A percentile compares a stretch with the other conserved stretches of the same genome.
These are phyloP conservation scores for Palythoa heliodiscus DNA, from an alignment of 92 coral and sea anemone species.

Conservation along the genomic window DNA sequence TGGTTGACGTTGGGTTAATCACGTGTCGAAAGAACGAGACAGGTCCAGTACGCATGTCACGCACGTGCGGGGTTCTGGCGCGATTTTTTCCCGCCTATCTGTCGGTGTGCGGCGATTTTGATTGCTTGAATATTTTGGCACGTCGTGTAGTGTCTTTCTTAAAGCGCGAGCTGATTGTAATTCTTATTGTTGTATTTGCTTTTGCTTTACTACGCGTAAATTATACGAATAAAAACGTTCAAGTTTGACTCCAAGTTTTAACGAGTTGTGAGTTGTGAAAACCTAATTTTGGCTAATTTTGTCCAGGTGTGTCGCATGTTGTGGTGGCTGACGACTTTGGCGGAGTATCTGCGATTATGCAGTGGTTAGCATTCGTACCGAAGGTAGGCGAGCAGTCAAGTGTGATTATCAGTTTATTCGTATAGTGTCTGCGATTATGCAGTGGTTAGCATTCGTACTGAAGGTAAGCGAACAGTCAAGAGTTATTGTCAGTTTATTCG, in stretches of 20 bases:
- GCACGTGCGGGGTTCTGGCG: no score
- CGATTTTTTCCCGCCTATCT: no score
- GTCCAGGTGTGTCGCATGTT: conserved; percentile 83
- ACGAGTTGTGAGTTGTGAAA: neutral
- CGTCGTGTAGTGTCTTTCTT: no score
- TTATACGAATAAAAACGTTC: neutral
- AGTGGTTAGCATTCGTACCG: conserved; percentile 94
- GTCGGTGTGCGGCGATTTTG: no score
- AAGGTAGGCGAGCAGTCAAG: conserved; percentile 55
- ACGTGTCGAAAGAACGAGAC: no score
- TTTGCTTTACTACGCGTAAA: neutral
- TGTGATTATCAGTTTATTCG: neutral
- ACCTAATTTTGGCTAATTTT: neutral
- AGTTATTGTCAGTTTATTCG: neutral
- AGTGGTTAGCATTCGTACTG: conserved; percentile 93
- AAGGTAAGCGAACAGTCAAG: conserved; percentile 55
- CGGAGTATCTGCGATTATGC: conserved; percentile 87
- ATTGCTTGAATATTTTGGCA: no score
- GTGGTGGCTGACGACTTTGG: conserved; percentile 95
- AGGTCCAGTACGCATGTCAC: neutral
- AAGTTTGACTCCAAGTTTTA: neutral
- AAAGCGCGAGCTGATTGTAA: no score
- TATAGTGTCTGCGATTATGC: conserved; percentile 74
- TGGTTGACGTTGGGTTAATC: neutral
- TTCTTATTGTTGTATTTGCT: no score